Percentiles rank a stretch among this genome's conserved stretches.
Evolutionary conservation across 23 tunicate genomes (phyloP).

Genomic region (Corella eumyota): DNA sequence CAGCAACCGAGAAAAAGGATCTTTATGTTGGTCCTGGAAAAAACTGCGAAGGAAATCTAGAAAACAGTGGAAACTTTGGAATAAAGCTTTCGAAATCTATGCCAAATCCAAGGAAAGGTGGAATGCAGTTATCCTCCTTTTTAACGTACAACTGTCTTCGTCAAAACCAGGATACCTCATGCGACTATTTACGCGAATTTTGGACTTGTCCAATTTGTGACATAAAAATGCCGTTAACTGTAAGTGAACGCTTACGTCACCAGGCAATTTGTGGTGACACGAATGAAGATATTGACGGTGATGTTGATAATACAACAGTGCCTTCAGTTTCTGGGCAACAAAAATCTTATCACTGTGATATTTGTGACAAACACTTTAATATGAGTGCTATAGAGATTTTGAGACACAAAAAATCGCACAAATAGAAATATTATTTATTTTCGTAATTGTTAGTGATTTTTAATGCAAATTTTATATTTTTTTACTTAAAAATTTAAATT

Average conservation of each 20-base stretch:
- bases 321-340: constrained; percentile 22
- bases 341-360: constrained; percentile 57
- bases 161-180: constrained; percentile 7
- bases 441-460: too few species aligned
- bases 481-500: too few species aligned
- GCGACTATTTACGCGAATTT: constrained; percentile 51
- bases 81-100: constrained; percentile 22
- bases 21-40: constrained; percentile 66
- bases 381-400: constrained; percentile 83
- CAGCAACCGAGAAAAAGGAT: constrained; percentile 59
- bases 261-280: too few species aligned
- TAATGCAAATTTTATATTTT: too few species aligned
- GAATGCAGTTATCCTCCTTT: constrained; percentile 32
- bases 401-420: constrained; percentile 73
- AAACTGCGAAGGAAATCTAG: constrained; percentile 8
- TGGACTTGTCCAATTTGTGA: constrained; percentile 82
- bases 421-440: too few species aligned
- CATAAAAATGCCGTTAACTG: constrained; percentile 54
- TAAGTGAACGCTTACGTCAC: constrained; percentile 52
- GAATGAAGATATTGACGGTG: too few species aligned
- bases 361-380: constrained; percentile 47
- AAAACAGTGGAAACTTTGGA: constrained; percentile 16
- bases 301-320: background rate
- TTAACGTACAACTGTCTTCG: constrained; percentile 60
- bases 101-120: constrained; percentile 63